These are phyloP conservation scores for Onychostruthus taczanowskii DNA, from an alignment of 2,113 vertebrate species.

Conservation along the genomic window DNA sequence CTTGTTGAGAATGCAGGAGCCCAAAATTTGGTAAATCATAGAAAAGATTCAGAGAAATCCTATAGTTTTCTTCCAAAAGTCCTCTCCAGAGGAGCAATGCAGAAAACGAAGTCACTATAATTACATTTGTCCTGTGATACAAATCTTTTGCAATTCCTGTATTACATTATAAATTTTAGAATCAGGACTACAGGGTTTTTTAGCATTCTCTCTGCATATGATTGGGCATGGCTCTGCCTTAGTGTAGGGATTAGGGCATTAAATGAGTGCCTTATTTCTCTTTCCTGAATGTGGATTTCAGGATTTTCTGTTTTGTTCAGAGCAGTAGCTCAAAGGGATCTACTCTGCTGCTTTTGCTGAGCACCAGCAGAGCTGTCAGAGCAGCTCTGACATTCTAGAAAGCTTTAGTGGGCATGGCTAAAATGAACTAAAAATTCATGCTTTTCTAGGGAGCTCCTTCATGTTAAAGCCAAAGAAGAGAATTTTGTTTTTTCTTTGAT, in stretches of 20 bases:
- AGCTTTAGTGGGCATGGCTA: neutral
- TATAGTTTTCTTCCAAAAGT: neutral
- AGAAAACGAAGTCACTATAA: neutral
- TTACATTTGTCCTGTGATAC: neutral
- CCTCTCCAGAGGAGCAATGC: neutral
- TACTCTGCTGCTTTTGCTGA: neutral
- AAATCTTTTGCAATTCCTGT: neutral
- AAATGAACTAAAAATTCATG: neutral
- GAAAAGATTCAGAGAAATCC: neutral
- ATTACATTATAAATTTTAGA: neutral
- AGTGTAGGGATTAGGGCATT: neutral
- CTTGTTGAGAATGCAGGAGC: neutral
- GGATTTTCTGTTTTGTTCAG: neutral
- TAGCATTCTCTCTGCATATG: neutral
- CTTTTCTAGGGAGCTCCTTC: neutral
- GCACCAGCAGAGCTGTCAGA: neutral
- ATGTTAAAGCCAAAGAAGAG: neutral
- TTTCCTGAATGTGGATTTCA: neutral
- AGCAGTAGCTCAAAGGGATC: neutral
- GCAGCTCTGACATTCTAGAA: neutral
- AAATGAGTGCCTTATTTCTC: neutral
- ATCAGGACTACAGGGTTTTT: neutral
- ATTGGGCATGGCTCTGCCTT: neutral
- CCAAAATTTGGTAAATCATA: neutral
- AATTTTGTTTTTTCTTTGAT: neutral